Evolutionary conservation across 2,797 vertebrate species (phyloP).

Genomic region (Alosa sapidissima): DNA sequence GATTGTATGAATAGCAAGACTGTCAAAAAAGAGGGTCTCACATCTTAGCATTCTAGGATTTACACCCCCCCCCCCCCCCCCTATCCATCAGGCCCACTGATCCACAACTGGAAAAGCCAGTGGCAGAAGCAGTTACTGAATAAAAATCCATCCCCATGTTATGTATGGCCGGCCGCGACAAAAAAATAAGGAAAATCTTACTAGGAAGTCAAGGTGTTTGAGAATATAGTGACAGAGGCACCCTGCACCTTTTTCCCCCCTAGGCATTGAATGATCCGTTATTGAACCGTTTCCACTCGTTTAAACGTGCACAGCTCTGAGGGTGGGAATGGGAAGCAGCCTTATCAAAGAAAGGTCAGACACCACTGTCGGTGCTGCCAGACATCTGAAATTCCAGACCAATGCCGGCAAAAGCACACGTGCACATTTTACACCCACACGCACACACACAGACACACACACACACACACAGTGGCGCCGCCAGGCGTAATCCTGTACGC

Average conservation of each 20-base stretch:
- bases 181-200: neutral
- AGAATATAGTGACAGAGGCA: neutral
- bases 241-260: neutral
- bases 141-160: neutral
- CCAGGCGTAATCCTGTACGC: no score
- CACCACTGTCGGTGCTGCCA: neutral
- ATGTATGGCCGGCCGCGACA: neutral
- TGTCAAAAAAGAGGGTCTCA: neutral
- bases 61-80: neutral
- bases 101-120: constrained; percentile 3
- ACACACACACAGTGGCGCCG: constrained; percentile 5
- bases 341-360: constrained; percentile 4
- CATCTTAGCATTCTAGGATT: constrained; percentile 9
- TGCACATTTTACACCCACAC: neutral
- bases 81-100: neutral
- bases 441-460: constrained; percentile 22
- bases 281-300: neutral
- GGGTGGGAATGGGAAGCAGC: constrained; percentile 9
- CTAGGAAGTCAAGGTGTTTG: neutral
- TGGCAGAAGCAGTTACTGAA: neutral
- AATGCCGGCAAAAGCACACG: neutral
- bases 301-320: neutral
- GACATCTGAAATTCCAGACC: neutral
- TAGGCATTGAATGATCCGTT: neutral
- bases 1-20: neutral